A percentile compares a stretch with the other conserved stretches of the same genome.
Conservation (phyloP, 2,113 vertebrate species). For the Abramis brama region DNA sequence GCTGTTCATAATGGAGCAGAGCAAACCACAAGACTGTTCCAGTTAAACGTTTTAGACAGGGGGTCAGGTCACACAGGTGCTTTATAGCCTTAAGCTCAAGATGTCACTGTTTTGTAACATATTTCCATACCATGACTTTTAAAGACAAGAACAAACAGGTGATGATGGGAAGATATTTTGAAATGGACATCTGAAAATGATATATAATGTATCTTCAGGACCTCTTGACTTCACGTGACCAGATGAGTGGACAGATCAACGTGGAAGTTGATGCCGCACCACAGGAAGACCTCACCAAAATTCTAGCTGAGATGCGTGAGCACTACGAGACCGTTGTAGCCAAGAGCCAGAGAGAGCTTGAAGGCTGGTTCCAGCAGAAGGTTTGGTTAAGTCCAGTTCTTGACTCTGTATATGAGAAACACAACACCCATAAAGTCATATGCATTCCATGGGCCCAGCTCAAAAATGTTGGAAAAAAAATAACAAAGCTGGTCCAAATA, state of each 20-base stretch:
- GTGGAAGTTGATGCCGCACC: slow-evolving; percentile 77
- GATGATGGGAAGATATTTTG: background rate
- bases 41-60: background rate
- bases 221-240: slow-evolving; percentile 53
- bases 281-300: slow-evolving; percentile 62
- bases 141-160: background rate
- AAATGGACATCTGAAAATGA: background rate
- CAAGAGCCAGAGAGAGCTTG: slow-evolving; percentile 80
- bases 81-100: background rate
- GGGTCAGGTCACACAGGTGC: background rate
- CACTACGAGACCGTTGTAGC: slow-evolving; percentile 81
- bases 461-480: background rate
- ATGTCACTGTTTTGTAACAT: background rate
- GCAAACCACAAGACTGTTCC: background rate
- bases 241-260: slow-evolving; percentile 72
- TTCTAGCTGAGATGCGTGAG: slow-evolving; percentile 77
- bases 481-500: background rate
- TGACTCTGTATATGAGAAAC: background rate
- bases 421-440: no score
- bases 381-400: slow-evolving; percentile 38
- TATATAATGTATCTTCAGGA: slow-evolving; percentile 60
- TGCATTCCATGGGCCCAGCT: background rate
- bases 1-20: background rate
- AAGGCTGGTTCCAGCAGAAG: slow-evolving; percentile 71
- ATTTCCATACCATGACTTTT: background rate